These are phyloP conservation scores for Dryobota labecula DNA, from an alignment of 2,888 invertebrate genomes.

Conservation along the genomic window DNA sequence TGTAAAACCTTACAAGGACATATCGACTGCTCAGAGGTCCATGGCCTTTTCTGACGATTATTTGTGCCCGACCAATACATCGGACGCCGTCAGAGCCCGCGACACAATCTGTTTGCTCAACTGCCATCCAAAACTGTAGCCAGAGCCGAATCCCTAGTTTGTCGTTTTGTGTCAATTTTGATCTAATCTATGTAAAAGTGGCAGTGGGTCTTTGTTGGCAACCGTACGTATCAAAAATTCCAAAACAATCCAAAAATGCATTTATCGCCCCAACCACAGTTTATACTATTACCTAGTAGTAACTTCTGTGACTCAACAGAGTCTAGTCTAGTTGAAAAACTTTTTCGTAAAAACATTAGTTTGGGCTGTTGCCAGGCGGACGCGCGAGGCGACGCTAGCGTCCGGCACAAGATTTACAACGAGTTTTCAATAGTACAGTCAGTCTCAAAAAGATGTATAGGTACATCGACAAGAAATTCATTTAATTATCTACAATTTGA, in stretches of 20 bases:
- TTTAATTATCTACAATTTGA: not conserved
- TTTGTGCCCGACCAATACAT: too few relatives aligned
- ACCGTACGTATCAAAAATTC: not conserved
- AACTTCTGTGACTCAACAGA: constrained; percentile 22
- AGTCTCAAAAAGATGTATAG: not conserved
- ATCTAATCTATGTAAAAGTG: not conserved
- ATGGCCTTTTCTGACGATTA: too few relatives aligned
- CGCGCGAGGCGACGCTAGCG: constrained; percentile 52
- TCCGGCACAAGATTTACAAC: constrained; percentile 59
- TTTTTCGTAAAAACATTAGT: constrained; percentile 60
- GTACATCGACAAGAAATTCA: not conserved
- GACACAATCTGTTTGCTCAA: too few relatives aligned
- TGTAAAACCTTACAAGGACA: too few relatives aligned
- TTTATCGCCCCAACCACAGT: constrained; percentile 17
- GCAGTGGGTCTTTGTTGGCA: not conserved
- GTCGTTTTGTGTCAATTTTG: not conserved
- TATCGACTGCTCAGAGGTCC: too few relatives aligned
- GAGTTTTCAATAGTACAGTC: constrained; percentile 50
- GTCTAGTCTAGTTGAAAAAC: constrained; percentile 54
- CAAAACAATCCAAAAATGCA: not conserved
- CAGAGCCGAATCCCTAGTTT: too few relatives aligned
- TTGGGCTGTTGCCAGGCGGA: constrained; percentile 63
- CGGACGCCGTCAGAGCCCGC: too few relatives aligned
- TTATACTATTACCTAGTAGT: constrained; percentile 30
- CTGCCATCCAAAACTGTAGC: too few relatives aligned